Percentiles rank a stretch among this genome's conserved stretches.
Evolutionary conservation across 2,113 vertebrate genomes (phyloP).

Genomic region (Pangasianodon hypophthalmus): DNA sequence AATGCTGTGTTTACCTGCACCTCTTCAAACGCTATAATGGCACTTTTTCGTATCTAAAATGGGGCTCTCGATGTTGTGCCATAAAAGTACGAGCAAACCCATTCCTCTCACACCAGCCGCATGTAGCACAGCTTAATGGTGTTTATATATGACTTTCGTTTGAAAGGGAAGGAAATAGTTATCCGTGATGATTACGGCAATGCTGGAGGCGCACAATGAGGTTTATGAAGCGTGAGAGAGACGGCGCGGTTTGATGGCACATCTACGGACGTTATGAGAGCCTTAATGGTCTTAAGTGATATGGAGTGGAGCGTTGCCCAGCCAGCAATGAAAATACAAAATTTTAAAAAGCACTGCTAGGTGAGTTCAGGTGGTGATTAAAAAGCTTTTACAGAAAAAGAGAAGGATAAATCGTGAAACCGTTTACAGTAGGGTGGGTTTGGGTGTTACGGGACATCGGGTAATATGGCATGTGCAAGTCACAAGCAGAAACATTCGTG

Average conservation of each 20-base stretch:
- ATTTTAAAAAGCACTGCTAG: slow-evolving; percentile 51
- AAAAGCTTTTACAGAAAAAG: slow-evolving; percentile 51
- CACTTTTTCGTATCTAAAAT: slow-evolving; percentile 73
- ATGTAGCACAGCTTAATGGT: slow-evolving; percentile 70
- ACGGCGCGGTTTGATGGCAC: slow-evolving; percentile 61
- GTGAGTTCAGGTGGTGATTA: slow-evolving; percentile 49
- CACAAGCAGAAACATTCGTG: background rate
- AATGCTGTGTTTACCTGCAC: slow-evolving; percentile 61
- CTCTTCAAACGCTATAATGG: slow-evolving; percentile 70
- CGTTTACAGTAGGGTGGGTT: slow-evolving; percentile 14
- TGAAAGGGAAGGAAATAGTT: slow-evolving; percentile 75
- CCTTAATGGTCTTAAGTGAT: slow-evolving; percentile 63
- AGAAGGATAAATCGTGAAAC: background rate
- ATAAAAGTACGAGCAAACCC: slow-evolving; percentile 75
- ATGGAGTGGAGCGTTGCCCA: slow-evolving; percentile 37
- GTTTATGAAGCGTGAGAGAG: slow-evolving; percentile 72
- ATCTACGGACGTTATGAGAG: slow-evolving; percentile 50
- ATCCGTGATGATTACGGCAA: slow-evolving; percentile 60
- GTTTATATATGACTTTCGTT: slow-evolving; percentile 77
- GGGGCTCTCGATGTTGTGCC: slow-evolving; percentile 68
- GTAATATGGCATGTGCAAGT: background rate
- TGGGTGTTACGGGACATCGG: background rate
- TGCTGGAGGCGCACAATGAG: slow-evolving; percentile 57
- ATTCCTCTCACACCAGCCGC: slow-evolving; percentile 63
- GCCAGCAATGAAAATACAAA: slow-evolving; percentile 36